A percentile compares a stretch with the other conserved stretches of the same genome.
Evolutionary conservation across 2,888 invertebrate genomes (phyloP).

Genomic region (Zootermopsis nevadensis): DNA sequence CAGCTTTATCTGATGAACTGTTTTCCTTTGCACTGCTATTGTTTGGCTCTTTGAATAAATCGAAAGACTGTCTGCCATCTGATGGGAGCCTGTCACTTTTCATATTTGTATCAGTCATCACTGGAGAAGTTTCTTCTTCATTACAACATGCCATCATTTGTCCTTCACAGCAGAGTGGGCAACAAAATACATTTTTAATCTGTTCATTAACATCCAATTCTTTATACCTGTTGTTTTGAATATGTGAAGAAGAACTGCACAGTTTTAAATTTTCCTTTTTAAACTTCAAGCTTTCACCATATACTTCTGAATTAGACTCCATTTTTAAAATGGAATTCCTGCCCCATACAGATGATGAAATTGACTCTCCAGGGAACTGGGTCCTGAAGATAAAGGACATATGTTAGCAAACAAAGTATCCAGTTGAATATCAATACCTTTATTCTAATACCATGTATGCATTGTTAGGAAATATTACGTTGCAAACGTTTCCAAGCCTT

Average conservation of each 20-base stretch:
- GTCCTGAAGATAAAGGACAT: background rate
- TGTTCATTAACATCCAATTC: background rate
- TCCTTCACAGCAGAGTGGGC: constrained; percentile 49
- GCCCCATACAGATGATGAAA: background rate
- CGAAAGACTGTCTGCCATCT: background rate
- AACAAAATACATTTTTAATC: constrained; percentile 30
- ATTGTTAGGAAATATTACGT: no score
- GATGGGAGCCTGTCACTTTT: background rate
- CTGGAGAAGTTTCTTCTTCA: background rate
- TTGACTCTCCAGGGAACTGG: background rate
- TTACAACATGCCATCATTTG: background rate
- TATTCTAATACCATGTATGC: no score
- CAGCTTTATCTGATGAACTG: background rate
- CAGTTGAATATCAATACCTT: no score
- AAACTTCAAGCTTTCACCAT: background rate
- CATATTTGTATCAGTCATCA: background rate
- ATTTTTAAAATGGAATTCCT: background rate
- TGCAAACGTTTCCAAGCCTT: no score
- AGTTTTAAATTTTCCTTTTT: background rate
- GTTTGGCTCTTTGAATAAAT: background rate
- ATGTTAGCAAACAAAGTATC: background rate
- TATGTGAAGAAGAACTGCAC: background rate
- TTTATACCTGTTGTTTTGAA: background rate
- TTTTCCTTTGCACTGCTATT: no score
- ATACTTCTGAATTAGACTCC: background rate